Evolutionary conservation across 2,113 vertebrate genomes (phyloP).

Genomic region (Lichenostomus cassidix): DNA sequence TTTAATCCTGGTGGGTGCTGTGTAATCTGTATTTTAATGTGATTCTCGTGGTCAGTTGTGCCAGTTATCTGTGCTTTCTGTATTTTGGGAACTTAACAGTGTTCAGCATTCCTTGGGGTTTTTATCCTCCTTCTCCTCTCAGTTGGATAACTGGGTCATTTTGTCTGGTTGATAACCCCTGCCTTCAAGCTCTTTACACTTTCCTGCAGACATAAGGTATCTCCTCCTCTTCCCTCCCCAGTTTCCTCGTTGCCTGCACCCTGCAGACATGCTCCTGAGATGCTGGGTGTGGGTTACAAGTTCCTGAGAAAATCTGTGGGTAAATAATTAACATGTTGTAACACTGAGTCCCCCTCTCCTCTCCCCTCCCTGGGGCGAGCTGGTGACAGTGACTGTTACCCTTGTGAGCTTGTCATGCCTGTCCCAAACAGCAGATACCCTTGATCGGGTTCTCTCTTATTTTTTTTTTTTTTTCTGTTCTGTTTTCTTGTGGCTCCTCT

Average conservation of each 20-base stretch:
- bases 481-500: constrained; percentile 1
- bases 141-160: neutral
- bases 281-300: neutral
- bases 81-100: neutral
- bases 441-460: rapidly evolving
- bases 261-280: neutral
- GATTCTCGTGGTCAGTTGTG: neutral
- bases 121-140: neutral
- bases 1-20: constrained; percentile 14
- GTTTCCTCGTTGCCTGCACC: neutral
- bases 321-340: neutral
- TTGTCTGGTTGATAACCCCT: constrained; percentile 25
- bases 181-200: constrained; percentile 34
- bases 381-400: constrained; percentile 5
- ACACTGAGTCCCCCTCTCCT: neutral
- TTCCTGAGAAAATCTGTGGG: constrained; percentile 1
- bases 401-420: neutral
- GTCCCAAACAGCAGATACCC: neutral
- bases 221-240: neutral
- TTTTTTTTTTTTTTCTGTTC: neutral
- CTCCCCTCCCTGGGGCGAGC: neutral
- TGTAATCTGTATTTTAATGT: constrained; percentile 19
- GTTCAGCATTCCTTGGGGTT: neutral
- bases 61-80: neutral
- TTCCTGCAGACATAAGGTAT: neutral